Conservation (phyloP, 2,113 vertebrate species). For the Nymphicus hollandicus region DNA sequence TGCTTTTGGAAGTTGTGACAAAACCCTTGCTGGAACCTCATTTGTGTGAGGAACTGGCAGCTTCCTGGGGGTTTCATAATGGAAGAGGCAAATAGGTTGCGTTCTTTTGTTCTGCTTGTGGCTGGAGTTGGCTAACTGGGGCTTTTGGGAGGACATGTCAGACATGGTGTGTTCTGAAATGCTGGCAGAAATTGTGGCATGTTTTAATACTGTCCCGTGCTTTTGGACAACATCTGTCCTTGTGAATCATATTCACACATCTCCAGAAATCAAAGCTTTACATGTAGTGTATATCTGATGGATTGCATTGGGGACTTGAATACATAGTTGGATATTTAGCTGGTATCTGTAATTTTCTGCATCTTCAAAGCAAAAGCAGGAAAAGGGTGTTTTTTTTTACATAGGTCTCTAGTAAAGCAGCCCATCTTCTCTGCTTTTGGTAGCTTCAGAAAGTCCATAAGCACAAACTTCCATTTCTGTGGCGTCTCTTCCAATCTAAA, state of each 20-base stretch:
- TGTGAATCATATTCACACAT: background rate
- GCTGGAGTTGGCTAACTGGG: background rate
- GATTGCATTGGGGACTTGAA: background rate
- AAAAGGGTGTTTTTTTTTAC: background rate
- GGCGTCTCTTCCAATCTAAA: background rate
- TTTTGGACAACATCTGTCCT: background rate
- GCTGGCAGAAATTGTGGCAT: background rate
- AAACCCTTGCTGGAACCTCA: fast-evolving
- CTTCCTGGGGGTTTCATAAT: fast-evolving
- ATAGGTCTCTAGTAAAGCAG: background rate
- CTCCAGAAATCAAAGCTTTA: background rate
- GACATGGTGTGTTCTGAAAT: background rate
- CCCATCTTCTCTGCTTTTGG: background rate
- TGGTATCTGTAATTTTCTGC: background rate
- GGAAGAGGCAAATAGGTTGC: background rate
- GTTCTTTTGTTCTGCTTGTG: background rate
- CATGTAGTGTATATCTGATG: background rate
- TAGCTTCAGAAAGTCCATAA: background rate
- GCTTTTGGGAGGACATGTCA: background rate
- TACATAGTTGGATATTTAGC: background rate
- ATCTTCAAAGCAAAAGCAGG: background rate
- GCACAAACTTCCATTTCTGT: background rate
- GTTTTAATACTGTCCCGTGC: background rate
- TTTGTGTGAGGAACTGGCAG: background rate
- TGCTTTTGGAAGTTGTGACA: too few species aligned